These are phyloP conservation scores for Oedothorax gibbosus DNA, from an alignment of 1,140 invertebrate species.

Conservation along the genomic window DNA sequence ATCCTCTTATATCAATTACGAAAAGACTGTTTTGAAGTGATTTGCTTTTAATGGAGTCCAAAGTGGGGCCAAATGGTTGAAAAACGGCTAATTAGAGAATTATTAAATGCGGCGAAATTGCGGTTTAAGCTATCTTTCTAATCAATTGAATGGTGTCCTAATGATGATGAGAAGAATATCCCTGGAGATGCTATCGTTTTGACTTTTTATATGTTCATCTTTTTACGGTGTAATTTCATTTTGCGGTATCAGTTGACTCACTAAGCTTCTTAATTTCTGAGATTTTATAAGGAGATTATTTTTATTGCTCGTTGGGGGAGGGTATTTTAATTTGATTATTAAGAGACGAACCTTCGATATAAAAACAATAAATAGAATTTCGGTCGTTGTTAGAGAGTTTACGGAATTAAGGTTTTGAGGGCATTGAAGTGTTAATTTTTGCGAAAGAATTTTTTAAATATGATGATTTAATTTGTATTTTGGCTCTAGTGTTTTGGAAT, in stretches of 20 bases:
- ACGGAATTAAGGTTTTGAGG: too few species aligned
- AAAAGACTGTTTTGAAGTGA: conserved; percentile 60
- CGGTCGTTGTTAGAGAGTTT: too few species aligned
- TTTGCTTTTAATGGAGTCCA: conserved; percentile 57
- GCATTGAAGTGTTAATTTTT: too few species aligned
- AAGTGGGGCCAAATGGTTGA: conserved; percentile 56
- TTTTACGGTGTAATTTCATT: conserved; percentile 55
- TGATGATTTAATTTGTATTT: too few species aligned
- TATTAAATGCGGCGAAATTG: conserved; percentile 60
- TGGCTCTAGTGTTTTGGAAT: too few species aligned
- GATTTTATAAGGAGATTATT: conserved; percentile 60
- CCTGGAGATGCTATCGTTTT: background rate
- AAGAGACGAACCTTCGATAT: background rate
- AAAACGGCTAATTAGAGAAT: conserved; percentile 59
- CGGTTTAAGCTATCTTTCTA: conserved; percentile 60
- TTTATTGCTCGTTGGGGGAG: conserved; percentile 1
- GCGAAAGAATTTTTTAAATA: too few species aligned
- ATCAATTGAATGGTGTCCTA: conserved; percentile 52
- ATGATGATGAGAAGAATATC: conserved; percentile 55
- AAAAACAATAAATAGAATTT: too few species aligned
- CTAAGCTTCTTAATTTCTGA: conserved; percentile 55
- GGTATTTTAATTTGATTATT: conserved; percentile 50
- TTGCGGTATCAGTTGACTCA: conserved; percentile 34
- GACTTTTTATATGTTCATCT: conserved; percentile 15
- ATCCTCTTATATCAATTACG: conserved; percentile 61